phyloP scores from a whole-genome alignment of 1,140 invertebrate species.

The Tetragonula clypearis region DNA sequence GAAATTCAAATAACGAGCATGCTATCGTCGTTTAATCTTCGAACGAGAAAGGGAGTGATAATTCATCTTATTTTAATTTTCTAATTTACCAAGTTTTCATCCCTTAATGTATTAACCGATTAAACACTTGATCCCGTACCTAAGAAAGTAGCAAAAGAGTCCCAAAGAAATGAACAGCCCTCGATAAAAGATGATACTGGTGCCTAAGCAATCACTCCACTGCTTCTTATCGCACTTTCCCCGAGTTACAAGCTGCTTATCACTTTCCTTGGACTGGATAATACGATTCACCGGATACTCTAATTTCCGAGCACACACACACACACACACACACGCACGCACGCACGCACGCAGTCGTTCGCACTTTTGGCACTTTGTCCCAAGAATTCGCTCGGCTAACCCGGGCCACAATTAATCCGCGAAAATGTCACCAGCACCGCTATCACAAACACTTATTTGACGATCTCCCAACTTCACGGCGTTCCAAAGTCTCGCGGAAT shows the following conservation, averaged over 20 bases:
- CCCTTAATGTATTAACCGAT: neutral
- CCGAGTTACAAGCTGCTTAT: neutral
- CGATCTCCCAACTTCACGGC: neutral
- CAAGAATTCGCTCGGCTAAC: constrained; percentile 32
- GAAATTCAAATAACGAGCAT: neutral
- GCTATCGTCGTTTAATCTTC: neutral
- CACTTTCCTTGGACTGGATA: neutral
- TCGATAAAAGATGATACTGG: neutral
- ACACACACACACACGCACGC: neutral
- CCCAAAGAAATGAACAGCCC: neutral
- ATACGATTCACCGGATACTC: neutral
- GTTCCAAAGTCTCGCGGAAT: no score
- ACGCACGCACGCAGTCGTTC: neutral
- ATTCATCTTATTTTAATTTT: neutral
- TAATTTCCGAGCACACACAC: neutral
- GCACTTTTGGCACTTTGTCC: constrained; percentile 24
- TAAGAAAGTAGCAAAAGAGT: neutral
- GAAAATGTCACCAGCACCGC: constrained; percentile 29
- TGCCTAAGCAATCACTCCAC: neutral
- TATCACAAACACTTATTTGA: no score
- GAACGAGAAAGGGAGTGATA: no score
- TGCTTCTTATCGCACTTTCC: constrained; percentile 10
- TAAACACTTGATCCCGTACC: neutral
- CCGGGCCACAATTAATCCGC: constrained; percentile 39
- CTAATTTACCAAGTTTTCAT: neutral